phyloP scores from a whole-genome alignment of 2,113 vertebrate species.

The Osmerus eperlanus region DNA sequence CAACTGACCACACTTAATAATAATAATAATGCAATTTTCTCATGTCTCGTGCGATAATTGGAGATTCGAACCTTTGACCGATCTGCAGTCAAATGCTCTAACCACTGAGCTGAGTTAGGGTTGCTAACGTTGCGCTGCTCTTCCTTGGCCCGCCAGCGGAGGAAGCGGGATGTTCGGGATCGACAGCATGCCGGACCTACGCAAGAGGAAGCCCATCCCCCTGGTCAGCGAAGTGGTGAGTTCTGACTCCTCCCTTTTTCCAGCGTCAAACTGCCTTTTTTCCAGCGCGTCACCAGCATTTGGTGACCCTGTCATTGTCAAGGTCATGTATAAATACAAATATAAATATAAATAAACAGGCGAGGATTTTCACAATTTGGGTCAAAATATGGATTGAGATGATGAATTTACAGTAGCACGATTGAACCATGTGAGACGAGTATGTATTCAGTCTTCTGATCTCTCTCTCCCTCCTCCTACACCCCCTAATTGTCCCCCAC shows the following conservation, averaged over 20 bases:
- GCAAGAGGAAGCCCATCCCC: slow-evolving; percentile 91
- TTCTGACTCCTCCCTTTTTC: slow-evolving; percentile 17
- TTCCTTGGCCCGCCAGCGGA: slow-evolving; percentile 66
- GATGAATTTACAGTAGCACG: not conserved
- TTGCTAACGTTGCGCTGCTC: not conserved
- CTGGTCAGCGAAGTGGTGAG: slow-evolving; percentile 98
- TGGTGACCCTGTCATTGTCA: too few species aligned
- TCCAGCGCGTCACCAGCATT: not conserved
- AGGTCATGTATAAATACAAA: too few species aligned
- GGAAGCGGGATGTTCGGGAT: slow-evolving; percentile 93
- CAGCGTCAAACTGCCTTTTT: slow-evolving; percentile 8
- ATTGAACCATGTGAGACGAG: slow-evolving; percentile 29
- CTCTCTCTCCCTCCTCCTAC: slow-evolving; percentile 67
- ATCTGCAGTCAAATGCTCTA: too few species aligned
- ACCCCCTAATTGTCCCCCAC: slow-evolving; percentile 74
- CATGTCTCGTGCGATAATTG: too few species aligned
- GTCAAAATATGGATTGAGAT: slow-evolving; percentile 16
- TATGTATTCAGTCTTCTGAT: slow-evolving; percentile 58
- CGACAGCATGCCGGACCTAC: slow-evolving; percentile 97
- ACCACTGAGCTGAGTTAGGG: too few species aligned
- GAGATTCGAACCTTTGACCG: too few species aligned
- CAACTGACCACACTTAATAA: too few species aligned
- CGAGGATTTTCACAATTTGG: too few species aligned
- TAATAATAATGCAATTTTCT: too few species aligned
- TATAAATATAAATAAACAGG: too few species aligned